These are phyloP conservation scores for Bostrychus sinensis DNA, from an alignment of 2,113 vertebrate species.

Conservation along the genomic window DNA sequence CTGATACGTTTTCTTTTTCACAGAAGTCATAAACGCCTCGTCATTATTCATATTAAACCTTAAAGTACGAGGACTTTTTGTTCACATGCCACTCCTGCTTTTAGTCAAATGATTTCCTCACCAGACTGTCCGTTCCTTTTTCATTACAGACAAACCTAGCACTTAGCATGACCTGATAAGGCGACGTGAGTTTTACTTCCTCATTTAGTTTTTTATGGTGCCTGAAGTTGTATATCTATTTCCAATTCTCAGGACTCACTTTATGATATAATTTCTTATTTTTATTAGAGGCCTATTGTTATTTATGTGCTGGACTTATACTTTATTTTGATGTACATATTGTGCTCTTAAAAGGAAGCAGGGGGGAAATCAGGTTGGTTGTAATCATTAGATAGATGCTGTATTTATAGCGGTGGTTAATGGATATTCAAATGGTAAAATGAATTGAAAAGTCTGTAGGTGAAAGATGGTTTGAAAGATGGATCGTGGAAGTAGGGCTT, in stretches of 20 bases:
- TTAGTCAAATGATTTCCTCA: constrained; percentile 40
- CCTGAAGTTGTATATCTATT: constrained; percentile 16
- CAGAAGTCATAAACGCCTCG: too few relatives aligned
- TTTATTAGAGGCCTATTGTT: constrained; percentile 41
- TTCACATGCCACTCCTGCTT: constrained; percentile 23
- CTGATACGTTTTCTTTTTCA: too few relatives aligned
- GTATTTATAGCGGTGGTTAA: neutral
- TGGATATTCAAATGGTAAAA: neutral
- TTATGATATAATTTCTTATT: constrained; percentile 42
- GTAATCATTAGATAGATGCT: constrained; percentile 7
- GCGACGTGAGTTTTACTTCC: constrained; percentile 4
- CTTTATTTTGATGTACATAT: constrained; percentile 56
- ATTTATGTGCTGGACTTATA: constrained; percentile 66
- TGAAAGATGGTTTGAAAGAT: constrained; percentile 8
- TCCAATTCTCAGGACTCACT: constrained; percentile 59
- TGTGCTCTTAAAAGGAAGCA: constrained; percentile 25
- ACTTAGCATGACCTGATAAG: constrained; percentile 42
- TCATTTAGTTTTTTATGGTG: constrained; percentile 23
- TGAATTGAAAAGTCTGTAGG: neutral
- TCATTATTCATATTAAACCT: neutral
- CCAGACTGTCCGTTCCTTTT: constrained; percentile 42
- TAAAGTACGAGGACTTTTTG: neutral
- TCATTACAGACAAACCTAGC: constrained; percentile 24
- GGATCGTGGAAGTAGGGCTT: constrained; percentile 7
- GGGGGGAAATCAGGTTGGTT: constrained; percentile 1